Conservation (phyloP, 2,797 vertebrate species). For the Adrianichthys oophorus region DNA sequence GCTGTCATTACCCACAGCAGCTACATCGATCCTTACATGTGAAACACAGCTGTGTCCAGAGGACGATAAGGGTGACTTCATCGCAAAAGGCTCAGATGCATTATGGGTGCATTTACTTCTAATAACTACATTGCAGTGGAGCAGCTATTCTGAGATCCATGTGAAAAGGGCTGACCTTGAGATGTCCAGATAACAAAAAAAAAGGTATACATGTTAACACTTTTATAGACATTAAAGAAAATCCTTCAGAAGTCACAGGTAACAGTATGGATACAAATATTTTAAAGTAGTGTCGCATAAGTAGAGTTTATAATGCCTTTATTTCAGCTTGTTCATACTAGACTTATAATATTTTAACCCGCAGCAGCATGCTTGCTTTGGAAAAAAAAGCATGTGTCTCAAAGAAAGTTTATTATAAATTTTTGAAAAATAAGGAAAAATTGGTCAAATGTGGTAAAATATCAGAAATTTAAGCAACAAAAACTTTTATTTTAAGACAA, state of each 20-base stretch:
- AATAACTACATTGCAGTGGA: constrained; percentile 24
- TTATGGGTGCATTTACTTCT: constrained; percentile 33
- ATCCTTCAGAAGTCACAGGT: background rate
- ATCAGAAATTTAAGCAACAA: constrained; percentile 1
- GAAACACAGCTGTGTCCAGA: constrained; percentile 23
- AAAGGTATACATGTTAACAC: too few species aligned
- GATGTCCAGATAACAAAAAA: background rate
- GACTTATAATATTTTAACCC: background rate
- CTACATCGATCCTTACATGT: background rate
- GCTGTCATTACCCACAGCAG: constrained; percentile 16
- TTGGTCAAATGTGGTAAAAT: constrained; percentile 25
- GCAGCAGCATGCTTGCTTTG: too few species aligned
- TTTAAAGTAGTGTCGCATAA: too few species aligned
- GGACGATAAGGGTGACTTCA: constrained; percentile 20
- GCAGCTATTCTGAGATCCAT: constrained; percentile 5
- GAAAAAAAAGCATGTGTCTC: too few species aligned
- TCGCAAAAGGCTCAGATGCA: constrained; percentile 24
- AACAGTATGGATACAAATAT: too few species aligned
- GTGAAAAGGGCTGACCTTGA: constrained; percentile 3
- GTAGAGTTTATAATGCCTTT: too few species aligned
- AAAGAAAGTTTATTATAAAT: too few species aligned
- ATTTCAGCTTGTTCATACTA: background rate
- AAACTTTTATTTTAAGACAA: too few species aligned
- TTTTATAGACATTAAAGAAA: background rate
- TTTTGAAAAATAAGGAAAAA: constrained; percentile 5